phyloP scores from a whole-genome alignment of 1,140 invertebrate species.

The Phortica variegata region DNA sequence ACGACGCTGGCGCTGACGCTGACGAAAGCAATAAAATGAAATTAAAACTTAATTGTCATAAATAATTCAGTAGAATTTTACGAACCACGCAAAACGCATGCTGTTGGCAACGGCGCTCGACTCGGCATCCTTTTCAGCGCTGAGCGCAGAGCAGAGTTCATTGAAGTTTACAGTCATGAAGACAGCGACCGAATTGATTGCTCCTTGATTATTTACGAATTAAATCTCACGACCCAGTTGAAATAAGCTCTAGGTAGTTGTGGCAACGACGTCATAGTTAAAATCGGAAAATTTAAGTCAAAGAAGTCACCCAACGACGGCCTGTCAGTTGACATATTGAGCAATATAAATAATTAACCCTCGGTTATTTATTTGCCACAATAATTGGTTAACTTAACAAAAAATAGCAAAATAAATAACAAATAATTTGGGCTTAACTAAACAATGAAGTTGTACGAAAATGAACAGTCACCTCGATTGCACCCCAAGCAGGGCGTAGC shows the following conservation, averaged over 20 bases:
- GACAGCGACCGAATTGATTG: constrained; percentile 9
- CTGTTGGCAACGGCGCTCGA: neutral
- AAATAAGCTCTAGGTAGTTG: too few species aligned
- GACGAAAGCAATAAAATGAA: constrained; percentile 41
- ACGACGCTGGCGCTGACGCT: constrained; percentile 16
- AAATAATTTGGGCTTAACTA: too few species aligned
- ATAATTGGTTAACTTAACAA: too few species aligned
- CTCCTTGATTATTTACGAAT: constrained; percentile 40
- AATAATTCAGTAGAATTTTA: constrained; percentile 38
- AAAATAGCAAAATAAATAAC: too few species aligned
- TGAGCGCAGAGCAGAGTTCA: constrained; percentile 25
- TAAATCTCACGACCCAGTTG: constrained; percentile 41
- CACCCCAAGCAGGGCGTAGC: constrained; percentile 12
- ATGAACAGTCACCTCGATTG: constrained; percentile 18
- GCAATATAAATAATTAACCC: too few species aligned
- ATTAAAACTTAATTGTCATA: constrained; percentile 45
- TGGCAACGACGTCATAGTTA: too few species aligned
- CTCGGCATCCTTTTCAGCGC: neutral
- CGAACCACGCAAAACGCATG: constrained; percentile 14
- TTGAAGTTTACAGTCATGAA: constrained; percentile 22
- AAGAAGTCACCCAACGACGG: too few species aligned
- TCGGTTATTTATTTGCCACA: too few species aligned
- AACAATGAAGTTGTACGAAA: too few species aligned
- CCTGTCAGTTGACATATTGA: too few species aligned
- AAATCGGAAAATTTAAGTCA: too few species aligned